phyloP scores from a whole-genome alignment of 37 sponge, comb jelly and placozoan species.

The Aplysina aerophoba region DNA sequence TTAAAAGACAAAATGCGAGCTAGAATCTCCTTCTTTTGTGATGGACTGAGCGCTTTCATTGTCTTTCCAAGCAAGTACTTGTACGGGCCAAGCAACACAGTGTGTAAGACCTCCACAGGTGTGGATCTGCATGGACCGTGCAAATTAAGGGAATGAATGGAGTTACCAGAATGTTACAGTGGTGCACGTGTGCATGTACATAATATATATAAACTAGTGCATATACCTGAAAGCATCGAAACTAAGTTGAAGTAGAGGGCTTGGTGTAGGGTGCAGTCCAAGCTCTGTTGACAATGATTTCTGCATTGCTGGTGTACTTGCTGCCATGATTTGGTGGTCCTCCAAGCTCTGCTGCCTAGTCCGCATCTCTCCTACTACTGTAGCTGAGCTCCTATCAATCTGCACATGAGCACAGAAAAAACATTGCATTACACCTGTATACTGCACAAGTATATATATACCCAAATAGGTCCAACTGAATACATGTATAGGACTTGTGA shows the following conservation, averaged over 20 bases:
- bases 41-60: constrained; percentile 13
- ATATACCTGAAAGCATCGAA: constrained; percentile 7
- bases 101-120: constrained; percentile 54
- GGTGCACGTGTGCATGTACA: background rate
- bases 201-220: background rate
- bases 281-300: background rate
- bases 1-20: constrained; percentile 30
- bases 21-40: constrained; percentile 31
- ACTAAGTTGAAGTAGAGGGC: background rate
- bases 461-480: too few relatives aligned
- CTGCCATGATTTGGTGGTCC: background rate
- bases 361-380: constrained; percentile 1
- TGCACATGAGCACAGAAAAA: background rate
- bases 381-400: background rate
- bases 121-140: constrained; percentile 18
- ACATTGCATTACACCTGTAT: too few relatives aligned
- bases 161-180: too few relatives aligned
- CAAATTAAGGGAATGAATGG: background rate
- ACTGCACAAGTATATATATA: too few relatives aligned
- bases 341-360: background rate
- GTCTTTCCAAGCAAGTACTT: constrained; percentile 40
- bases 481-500: background rate
- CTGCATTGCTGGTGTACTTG: background rate
- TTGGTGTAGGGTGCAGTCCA: background rate
- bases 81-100: constrained; percentile 48